Conservation (phyloP, 2,888 invertebrate genomes). For the Choreutis nemorana region DNA sequence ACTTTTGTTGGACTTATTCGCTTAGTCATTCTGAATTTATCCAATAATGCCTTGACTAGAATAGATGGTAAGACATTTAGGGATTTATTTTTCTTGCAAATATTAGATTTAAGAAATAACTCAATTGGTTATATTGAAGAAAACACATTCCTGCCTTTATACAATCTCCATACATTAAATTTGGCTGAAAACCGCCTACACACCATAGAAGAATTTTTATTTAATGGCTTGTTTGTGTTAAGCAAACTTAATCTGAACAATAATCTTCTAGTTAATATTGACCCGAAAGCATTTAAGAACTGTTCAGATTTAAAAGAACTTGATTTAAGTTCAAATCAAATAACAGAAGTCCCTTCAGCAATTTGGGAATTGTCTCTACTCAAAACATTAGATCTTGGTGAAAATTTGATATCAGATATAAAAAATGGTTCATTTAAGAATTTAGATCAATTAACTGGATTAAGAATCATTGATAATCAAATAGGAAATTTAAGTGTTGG, state of each 20-base stretch:
- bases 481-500: constrained; percentile 83
- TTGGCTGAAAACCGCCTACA: constrained; percentile 88
- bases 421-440: constrained; percentile 86
- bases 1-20: constrained; percentile 88
- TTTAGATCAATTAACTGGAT: constrained; percentile 84
- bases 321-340: constrained; percentile 86
- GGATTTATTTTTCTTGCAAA: constrained; percentile 87
- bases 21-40: constrained; percentile 84
- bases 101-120: constrained; percentile 86
- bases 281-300: constrained; percentile 84
- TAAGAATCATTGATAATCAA: constrained; percentile 89
- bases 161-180: constrained; percentile 89
- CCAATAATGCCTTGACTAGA: constrained; percentile 84
- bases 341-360: constrained; percentile 82
- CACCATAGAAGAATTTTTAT: constrained; percentile 79
- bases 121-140: constrained; percentile 87
- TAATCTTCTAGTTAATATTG: constrained; percentile 80
- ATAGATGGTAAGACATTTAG: constrained; percentile 87
- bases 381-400: constrained; percentile 89
- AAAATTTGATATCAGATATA: constrained; percentile 87
- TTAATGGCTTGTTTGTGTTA: constrained; percentile 84
- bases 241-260: constrained; percentile 87
- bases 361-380: constrained; percentile 82
- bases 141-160: constrained; percentile 85
- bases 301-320: constrained; percentile 89